Conservation (phyloP, 2,113 vertebrate species). For the Romanogobio albipinnatus region DNA sequence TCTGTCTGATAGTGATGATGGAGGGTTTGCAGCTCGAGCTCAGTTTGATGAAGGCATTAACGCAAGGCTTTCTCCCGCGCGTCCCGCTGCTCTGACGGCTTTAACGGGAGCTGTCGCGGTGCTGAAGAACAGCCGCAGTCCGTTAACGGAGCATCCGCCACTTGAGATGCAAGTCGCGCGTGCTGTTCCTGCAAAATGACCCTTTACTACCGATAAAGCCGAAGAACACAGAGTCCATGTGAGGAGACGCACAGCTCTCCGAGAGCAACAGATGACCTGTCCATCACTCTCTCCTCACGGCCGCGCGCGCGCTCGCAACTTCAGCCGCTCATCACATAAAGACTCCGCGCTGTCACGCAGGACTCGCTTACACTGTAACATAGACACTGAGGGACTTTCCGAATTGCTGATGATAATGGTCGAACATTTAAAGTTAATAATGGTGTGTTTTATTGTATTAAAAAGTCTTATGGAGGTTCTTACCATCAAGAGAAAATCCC, state of each 20-base stretch:
- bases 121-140: conserved; percentile 53
- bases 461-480: conserved; percentile 43
- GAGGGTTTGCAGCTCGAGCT: too few relatives aligned
- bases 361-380: background rate
- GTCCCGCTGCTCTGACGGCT: background rate
- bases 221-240: background rate
- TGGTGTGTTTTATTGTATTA: background rate
- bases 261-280: conserved; percentile 61
- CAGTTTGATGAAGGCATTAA: too few relatives aligned
- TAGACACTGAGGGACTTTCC: background rate
- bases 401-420: background rate
- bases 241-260: background rate
- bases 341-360: background rate
- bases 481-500: conserved; percentile 78
- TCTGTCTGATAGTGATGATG: too few relatives aligned
- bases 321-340: background rate
- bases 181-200: conserved; percentile 57
- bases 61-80: background rate
- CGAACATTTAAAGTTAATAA: background rate
- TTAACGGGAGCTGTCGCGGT: conserved; percentile 18
- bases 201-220: conserved; percentile 42
- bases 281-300: background rate
- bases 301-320: background rate
- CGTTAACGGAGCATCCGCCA: conserved; percentile 38
- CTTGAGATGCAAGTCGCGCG: conserved; percentile 60